These are phyloP conservation scores for Anolis apletophallus DNA, from an alignment of 2,797 vertebrate genomes.

Conservation along the genomic window DNA sequence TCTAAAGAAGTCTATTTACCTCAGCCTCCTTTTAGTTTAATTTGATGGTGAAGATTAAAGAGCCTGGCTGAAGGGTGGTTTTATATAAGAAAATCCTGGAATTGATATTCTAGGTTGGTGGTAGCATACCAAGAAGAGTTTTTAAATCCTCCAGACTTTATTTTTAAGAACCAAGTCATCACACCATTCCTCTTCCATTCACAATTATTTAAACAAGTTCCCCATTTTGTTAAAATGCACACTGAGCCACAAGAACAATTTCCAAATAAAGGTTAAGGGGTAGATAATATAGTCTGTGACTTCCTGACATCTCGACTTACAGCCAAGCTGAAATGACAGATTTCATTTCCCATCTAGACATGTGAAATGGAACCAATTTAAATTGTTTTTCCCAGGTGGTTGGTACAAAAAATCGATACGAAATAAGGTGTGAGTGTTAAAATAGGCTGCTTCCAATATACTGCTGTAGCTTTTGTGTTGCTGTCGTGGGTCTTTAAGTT, in stretches of 20 bases:
- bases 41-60: too few relatives aligned
- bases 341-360: background rate
- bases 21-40: too few relatives aligned
- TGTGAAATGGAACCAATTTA: background rate
- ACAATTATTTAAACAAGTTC: conserved; percentile 23
- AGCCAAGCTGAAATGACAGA: background rate
- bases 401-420: background rate
- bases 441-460: background rate
- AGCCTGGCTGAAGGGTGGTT: too few relatives aligned
- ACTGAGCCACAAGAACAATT: background rate
- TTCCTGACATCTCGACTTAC: background rate
- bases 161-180: too few relatives aligned
- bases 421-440: background rate
- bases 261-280: too few relatives aligned
- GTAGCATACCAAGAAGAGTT: too few relatives aligned
- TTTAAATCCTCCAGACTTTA: too few relatives aligned
- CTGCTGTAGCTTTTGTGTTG: background rate
- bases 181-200: background rate
- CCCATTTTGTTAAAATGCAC: background rate
- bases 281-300: background rate
- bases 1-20: too few relatives aligned
- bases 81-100: too few relatives aligned
- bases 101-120: too few relatives aligned
- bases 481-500: too few relatives aligned
- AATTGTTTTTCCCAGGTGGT: background rate